Conservation (phyloP, 2,797 vertebrate species). For the Falco novaeseelandiae region DNA sequence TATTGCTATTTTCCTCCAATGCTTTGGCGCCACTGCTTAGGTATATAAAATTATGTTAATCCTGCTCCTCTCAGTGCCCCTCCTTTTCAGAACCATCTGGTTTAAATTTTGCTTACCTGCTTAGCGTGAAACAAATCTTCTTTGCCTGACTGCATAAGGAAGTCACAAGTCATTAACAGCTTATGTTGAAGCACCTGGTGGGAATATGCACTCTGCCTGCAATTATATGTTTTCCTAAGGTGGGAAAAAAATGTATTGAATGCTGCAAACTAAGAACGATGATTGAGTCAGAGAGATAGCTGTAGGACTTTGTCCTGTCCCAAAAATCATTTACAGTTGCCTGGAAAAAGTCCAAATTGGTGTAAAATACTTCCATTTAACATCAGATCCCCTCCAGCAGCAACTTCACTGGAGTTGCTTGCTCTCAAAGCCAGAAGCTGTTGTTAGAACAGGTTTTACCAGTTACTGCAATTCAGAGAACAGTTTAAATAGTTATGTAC, state of each 20-base stretch:
- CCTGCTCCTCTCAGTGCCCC: not conserved
- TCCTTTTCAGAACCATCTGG: conserved; percentile 62
- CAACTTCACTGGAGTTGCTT: not conserved
- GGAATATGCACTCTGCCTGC: conserved; percentile 61
- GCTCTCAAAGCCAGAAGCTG: not conserved
- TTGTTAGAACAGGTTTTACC: conserved; percentile 31
- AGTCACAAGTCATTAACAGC: conserved; percentile 76
- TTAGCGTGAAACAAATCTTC: conserved; percentile 18
- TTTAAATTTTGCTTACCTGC: conserved; percentile 74
- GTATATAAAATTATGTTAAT: conserved; percentile 71
- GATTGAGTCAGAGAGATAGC: not conserved
- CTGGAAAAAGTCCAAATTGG: not conserved
- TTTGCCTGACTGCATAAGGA: conserved; percentile 65
- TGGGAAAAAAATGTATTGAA: conserved; percentile 13
- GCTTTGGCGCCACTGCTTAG: conserved; percentile 8
- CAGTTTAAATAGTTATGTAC: conserved; percentile 9
- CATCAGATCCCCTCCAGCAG: not conserved
- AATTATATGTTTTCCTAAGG: conserved; percentile 49
- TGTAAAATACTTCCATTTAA: not conserved
- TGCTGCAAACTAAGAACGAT: conserved; percentile 34
- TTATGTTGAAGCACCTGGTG: conserved; percentile 67
- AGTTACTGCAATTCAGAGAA: conserved; percentile 12
- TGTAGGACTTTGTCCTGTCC: not conserved
- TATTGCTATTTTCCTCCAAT: not conserved
- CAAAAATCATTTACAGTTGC: not conserved